Base-by-base conservation (phyloP, 2,797 vertebrate species). In the Macroramphosus scolopax region DNA sequence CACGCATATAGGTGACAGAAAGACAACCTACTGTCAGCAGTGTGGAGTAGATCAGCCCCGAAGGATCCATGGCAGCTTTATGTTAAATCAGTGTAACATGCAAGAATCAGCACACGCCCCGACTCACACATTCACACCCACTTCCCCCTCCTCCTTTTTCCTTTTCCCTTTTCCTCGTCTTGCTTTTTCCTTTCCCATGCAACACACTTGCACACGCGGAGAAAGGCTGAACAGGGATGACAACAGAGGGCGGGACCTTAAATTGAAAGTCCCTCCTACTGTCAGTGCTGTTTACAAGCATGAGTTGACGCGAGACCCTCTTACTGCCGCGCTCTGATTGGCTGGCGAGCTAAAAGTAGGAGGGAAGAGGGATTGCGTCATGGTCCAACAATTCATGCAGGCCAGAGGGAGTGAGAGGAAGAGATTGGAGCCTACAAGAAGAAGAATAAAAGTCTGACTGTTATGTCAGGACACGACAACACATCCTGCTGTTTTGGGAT, bases 351-450 rank as follows among this genome's bases (percentile, higher is more conserved):
- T 32, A 34, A 24, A 52, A 80, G 44, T 61, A 71, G 57, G 37
- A 28, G 37, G 36, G 60, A 81, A 45, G 61, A 72, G 52, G 39
- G 80, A 81, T 88, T 90, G 86, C 82, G 48, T 90, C 88, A 90
- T 61, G 55, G 80, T 49, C 56, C 57, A 89, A 78, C 72, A 75
- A 90, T 89, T 75, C 61, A 53, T 52, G 62, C 52, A 61, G 78
- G 72, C 56, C 52, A 35, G 42, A 68, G 70, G 56, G 51, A 62
- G 66, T 29, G 22, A 75, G 67, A 46, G 44, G 51, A 12, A 20
- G 51, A 52, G 66, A 67, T n/a, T 50, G 50, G 56, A 65, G 36
- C 11, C 35, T 37, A 58, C 36, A 41, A 50, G 45, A 51, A 45
- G n/a, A 48, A 26, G 25, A 38, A n/a, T n/a, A n/a, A 15, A 52